Evolutionary conservation across 2,797 vertebrate species (phyloP).

Genomic region (Argya squamiceps): DNA sequence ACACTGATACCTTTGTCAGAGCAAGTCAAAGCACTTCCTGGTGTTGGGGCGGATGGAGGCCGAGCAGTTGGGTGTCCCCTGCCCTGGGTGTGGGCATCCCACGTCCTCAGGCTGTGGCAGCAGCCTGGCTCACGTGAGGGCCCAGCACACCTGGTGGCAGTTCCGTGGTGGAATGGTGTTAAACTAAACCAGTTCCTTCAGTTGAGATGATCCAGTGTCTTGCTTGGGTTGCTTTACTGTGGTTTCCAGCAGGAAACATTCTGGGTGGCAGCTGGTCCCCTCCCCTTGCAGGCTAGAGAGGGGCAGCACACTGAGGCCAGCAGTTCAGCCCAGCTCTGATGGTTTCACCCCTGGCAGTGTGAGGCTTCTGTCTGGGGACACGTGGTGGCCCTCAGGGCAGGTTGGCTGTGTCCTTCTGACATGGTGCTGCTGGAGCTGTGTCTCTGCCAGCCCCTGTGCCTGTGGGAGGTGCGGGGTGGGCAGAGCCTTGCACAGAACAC

Average conservation of each 20-base stretch:
- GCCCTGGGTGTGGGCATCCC: background rate
- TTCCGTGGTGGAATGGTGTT: fast-evolving
- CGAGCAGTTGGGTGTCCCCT: background rate
- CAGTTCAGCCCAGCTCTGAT: background rate
- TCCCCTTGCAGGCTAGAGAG: background rate
- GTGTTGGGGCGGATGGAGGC: background rate
- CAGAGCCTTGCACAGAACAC: constrained; percentile 6
- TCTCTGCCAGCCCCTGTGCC: background rate
- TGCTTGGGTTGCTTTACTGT: background rate
- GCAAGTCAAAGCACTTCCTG: background rate
- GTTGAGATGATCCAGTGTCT: background rate
- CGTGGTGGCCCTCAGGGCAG: background rate
- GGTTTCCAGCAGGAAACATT: background rate
- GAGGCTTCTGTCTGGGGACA: background rate
- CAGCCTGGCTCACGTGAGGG: background rate
- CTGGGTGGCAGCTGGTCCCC: background rate
- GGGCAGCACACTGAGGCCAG: background rate
- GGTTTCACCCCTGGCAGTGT: background rate
- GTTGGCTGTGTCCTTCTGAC: background rate
- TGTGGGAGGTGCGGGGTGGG: background rate
- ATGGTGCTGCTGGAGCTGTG: background rate
- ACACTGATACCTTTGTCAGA: background rate
- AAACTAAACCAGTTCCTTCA: background rate
- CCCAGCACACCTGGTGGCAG: background rate
- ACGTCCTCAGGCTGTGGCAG: background rate